phyloP scores from a whole-genome alignment of 1,140 invertebrate species.

The Drosophila varians region DNA sequence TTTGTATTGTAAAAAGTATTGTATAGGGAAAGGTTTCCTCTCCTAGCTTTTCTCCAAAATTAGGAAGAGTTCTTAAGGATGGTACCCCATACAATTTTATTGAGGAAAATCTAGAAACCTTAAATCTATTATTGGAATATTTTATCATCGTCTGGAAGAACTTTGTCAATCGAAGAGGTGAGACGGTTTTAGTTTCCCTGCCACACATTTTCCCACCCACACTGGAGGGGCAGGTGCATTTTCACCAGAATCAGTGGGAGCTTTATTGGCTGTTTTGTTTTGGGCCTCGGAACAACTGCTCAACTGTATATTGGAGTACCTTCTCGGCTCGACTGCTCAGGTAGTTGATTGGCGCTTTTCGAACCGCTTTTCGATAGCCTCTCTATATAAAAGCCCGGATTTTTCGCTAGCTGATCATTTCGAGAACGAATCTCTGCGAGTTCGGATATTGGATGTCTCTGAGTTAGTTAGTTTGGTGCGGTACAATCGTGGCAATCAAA shows the following conservation, averaged over 20 bases:
- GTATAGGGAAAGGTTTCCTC: no score
- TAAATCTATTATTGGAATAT: no score
- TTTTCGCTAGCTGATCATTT: slow-evolving; percentile 38
- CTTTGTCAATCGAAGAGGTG: not conserved
- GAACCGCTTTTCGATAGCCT: slow-evolving; percentile 6
- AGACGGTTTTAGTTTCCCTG: not conserved
- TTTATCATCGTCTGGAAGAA: no score
- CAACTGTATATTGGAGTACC: not conserved
- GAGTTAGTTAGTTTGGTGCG: slow-evolving; percentile 22
- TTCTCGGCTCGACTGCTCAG: not conserved
- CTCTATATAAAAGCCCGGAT: slow-evolving; percentile 38
- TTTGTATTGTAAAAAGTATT: no score
- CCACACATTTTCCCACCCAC: not conserved
- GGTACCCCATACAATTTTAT: no score
- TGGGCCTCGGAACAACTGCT: slow-evolving; percentile 32
- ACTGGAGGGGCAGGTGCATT: not conserved
- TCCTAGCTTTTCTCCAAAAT: no score
- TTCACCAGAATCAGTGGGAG: slow-evolving; percentile 7
- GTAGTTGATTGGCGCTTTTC: not conserved
- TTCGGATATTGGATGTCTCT: slow-evolving; percentile 6
- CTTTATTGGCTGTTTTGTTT: slow-evolving; percentile 5
- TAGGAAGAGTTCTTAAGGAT: no score
- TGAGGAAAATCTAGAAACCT: no score
- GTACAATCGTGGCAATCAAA: slow-evolving; percentile 28
- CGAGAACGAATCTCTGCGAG: slow-evolving; percentile 47